These are phyloP conservation scores for Platycercus adscitus DNA, from an alignment of 2,113 vertebrate genomes.

Conservation along the genomic window DNA sequence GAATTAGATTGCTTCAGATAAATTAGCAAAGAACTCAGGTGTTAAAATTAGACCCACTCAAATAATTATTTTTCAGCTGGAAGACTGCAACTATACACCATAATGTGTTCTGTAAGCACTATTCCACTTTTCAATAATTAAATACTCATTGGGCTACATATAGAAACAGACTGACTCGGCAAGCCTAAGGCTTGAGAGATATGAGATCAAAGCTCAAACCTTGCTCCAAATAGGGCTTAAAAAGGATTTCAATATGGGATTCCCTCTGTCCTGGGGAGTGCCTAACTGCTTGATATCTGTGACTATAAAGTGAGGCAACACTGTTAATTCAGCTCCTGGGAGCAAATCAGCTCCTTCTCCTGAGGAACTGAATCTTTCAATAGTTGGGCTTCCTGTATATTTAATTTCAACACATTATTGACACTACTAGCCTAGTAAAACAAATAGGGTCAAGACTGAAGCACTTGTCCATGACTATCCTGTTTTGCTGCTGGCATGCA, in stretches of 20 bases:
- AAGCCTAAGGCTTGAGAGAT: not conserved
- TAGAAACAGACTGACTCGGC: not conserved
- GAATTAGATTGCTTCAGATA: not conserved
- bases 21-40: not conserved
- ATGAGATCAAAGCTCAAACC: slow-evolving; percentile 8
- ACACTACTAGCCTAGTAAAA: not conserved
- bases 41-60: not conserved
- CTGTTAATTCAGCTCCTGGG: not conserved
- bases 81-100: not conserved
- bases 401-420: not conserved
- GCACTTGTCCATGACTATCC: not conserved
- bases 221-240: not conserved
- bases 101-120: not conserved
- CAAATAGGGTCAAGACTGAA: not conserved
- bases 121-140: slow-evolving; percentile 19
- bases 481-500: not conserved
- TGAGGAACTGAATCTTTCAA: not conserved
- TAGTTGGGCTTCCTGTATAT: not conserved
- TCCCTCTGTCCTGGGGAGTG: not conserved
- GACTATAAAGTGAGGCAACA: not conserved
- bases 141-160: slow-evolving; percentile 2
- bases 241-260: not conserved
- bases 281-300: not conserved
- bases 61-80: not conserved
- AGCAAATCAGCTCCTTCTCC: not conserved